Percentiles rank a stretch among this genome's conserved stretches.
Conservation (phyloP, 1,140 invertebrate species). For the Drosophila santomea region DNA sequence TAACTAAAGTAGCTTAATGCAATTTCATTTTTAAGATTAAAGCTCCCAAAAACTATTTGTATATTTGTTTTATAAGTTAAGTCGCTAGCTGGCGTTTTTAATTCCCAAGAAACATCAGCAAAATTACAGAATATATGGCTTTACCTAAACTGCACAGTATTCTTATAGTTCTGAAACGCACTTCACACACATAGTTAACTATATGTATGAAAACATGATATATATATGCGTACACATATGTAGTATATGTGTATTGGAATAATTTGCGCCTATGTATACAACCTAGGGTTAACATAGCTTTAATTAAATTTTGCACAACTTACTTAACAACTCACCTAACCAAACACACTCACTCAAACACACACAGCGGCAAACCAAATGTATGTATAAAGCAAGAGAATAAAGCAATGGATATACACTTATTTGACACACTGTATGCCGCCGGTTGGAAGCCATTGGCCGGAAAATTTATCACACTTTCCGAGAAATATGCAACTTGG, state of each 20-base stretch:
- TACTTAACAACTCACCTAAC: slow-evolving; percentile 27
- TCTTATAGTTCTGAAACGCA: slow-evolving; percentile 43
- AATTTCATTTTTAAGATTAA: not conserved
- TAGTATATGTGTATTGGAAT: slow-evolving; percentile 14
- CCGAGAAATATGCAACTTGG: not conserved
- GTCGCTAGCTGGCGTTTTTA: too few species aligned
- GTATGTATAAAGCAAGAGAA: slow-evolving; percentile 40
- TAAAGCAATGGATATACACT: slow-evolving; percentile 47
- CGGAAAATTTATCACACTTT: slow-evolving; percentile 7
- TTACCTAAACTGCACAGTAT: slow-evolving; percentile 19
- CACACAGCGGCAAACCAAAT: slow-evolving; percentile 43
- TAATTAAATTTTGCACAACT: slow-evolving; percentile 36
- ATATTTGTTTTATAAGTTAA: not conserved
- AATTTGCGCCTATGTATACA: slow-evolving; percentile 22
- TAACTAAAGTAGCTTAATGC: not conserved
- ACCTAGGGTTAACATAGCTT: slow-evolving; percentile 28
- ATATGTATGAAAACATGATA: slow-evolving; percentile 5
- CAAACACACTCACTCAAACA: slow-evolving; percentile 3
- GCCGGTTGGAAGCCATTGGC: not conserved
- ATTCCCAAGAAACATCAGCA: not conserved
- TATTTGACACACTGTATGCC: slow-evolving; percentile 7
- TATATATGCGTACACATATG: slow-evolving; percentile 8
- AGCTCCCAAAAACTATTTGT: not conserved
- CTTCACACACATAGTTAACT: slow-evolving; percentile 20
- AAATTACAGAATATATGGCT: not conserved